Base-by-base conservation (phyloP, 2,113 vertebrate species). In the Neogale vison region DNA sequence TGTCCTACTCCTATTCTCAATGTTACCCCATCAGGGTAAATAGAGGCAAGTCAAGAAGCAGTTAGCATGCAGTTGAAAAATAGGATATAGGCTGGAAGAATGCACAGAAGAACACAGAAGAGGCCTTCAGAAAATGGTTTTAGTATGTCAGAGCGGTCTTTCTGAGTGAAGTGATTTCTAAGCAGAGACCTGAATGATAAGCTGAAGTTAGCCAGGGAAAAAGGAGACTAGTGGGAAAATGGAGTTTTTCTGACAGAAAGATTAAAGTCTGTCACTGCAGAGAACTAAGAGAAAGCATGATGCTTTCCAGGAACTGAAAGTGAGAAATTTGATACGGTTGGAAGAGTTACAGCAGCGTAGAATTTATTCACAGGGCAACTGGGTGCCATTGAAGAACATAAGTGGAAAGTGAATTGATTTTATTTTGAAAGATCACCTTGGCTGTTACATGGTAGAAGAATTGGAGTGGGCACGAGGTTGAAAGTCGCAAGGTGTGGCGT, bases 321-420 rank as follows among this genome's bases (percentile, higher is more conserved):
- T 65, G 67, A 93, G 50, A 93, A 47, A 85, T 95, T 71, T 71
- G 80, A 57, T 83, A 61, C 7, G 3, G 15, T 36, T 82, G 34
- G 45, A 90, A 96, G 61, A 85, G 65, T 92, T 72, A 80, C 29
- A 77, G 18, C 42, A 93, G 36, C 50, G 47, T 45, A 7, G 31
- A 87, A 84, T 95, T 88, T 77, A 86, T 92, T 95, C 61, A 96
- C 52, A 93, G 63, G 74, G 26, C 20, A 80, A 3, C 8, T n/a
- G 47, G 42, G 24, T 71, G 24, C 39, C 15, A 85, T 3, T 83
- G 36, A 96, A 89, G 31, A 42, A 96, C 17, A 0, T 21, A 83
- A 82, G 47, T 42, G 20, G 74, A 76, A 95, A 90, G 52, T 72
- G 63, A 90, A 92, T 84, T 72, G 39, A 52, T 39, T 87, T 95